Conservation (phyloP, 2,797 vertebrate genomes). For the Ctenopoma kingsleyae region DNA sequence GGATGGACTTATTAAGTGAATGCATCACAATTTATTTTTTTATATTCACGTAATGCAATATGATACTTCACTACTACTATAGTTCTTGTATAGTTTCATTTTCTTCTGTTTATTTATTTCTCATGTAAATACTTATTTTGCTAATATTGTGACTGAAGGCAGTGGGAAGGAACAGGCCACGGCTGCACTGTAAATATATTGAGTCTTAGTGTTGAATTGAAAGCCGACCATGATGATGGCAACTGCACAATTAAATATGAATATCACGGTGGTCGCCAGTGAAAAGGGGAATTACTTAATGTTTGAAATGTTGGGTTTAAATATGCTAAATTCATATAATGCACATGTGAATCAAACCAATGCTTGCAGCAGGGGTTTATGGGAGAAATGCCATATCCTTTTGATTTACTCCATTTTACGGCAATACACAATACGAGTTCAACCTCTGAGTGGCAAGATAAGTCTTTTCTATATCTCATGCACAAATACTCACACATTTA, state of each 20-base stretch:
- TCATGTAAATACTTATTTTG: slow-evolving; percentile 82
- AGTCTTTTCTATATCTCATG: slow-evolving; percentile 73
- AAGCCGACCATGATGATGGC: slow-evolving; percentile 56
- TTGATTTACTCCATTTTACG: slow-evolving; percentile 69
- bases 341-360: slow-evolving; percentile 62
- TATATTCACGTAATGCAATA: slow-evolving; percentile 78
- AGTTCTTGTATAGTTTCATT: slow-evolving; percentile 75
- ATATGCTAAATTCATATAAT: slow-evolving; percentile 54
- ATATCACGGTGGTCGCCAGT: slow-evolving; percentile 34
- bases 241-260: slow-evolving; percentile 50
- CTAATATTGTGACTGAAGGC: slow-evolving; percentile 66
- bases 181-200: slow-evolving; percentile 80
- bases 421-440: slow-evolving; percentile 73
- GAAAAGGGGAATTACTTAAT: slow-evolving; percentile 42
- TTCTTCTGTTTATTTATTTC: slow-evolving; percentile 81
- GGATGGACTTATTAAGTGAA: slow-evolving; percentile 66
- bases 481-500: slow-evolving; percentile 66
- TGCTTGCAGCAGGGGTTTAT: slow-evolving; percentile 67
- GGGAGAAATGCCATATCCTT: slow-evolving; percentile 78
- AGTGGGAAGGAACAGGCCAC: slow-evolving; percentile 37
- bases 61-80: slow-evolving; percentile 59
- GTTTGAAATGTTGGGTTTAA: slow-evolving; percentile 56
- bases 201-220: slow-evolving; percentile 56
- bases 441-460: slow-evolving; percentile 54
- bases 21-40: slow-evolving; percentile 75